These are phyloP conservation scores for Chaetodon auriga DNA, from an alignment of 2,113 vertebrate genomes.

Conservation along the genomic window DNA sequence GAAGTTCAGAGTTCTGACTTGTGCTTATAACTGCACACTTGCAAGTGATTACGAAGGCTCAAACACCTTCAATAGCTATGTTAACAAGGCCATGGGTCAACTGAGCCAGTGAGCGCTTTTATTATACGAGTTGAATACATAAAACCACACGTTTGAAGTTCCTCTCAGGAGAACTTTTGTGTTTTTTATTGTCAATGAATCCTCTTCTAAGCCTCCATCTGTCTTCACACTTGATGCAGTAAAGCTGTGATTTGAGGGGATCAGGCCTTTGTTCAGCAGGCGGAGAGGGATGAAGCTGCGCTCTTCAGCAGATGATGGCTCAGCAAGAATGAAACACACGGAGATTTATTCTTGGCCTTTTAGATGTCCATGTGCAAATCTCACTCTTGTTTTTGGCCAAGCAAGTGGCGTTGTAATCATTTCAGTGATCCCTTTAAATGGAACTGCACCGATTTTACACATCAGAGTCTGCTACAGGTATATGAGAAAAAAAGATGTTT, in stretches of 20 bases:
- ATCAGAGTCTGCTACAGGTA: not conserved
- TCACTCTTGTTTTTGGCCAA: not conserved
- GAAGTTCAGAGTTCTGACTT: not conserved
- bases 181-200: not conserved
- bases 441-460: not conserved
- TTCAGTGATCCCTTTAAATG: not conserved
- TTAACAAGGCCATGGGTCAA: slow-evolving; percentile 5
- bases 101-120: not conserved
- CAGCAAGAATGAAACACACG: not conserved
- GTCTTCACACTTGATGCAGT: slow-evolving; percentile 8
- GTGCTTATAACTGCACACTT: slow-evolving; percentile 13
- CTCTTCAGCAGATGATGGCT: slow-evolving; percentile 2
- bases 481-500: too few relatives aligned
- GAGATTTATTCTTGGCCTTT: slow-evolving; percentile 10
- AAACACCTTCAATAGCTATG: not conserved
- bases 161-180: not conserved
- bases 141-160: not conserved
- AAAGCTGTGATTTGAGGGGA: slow-evolving; percentile 12
- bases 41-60: slow-evolving; percentile 21
- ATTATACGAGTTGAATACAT: not conserved
- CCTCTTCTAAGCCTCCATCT: slow-evolving; percentile 1
- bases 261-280: slow-evolving; percentile 18
- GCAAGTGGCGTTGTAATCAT: not conserved
- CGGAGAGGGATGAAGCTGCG: not conserved
- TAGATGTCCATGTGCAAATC: not conserved